Conservation (phyloP, 1,140 invertebrate species). For the Sycobia sp. region DNA sequence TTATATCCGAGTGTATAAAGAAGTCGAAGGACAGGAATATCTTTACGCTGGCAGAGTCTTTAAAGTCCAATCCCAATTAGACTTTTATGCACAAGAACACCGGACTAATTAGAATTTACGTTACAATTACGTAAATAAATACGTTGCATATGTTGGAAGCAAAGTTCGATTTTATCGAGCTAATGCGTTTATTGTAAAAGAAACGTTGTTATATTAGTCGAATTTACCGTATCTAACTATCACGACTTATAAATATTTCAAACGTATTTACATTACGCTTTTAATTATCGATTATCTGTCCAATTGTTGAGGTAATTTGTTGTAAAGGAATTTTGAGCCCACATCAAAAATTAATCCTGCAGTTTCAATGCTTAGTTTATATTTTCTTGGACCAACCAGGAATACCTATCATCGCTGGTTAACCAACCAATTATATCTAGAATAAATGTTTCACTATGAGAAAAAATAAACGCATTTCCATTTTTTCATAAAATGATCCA, state of each 20-base stretch:
- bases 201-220: constrained; percentile 16
- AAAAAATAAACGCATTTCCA: too few relatives aligned
- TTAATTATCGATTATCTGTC: background rate
- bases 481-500: too few relatives aligned
- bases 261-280: background rate
- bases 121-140: constrained; percentile 30
- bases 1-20: constrained; percentile 6
- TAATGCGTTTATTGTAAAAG: constrained; percentile 23
- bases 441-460: too few relatives aligned
- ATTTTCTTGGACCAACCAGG: too few relatives aligned
- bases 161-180: constrained; percentile 18
- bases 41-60: constrained; percentile 16
- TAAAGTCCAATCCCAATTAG: constrained; percentile 32
- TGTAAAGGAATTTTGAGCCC: too few relatives aligned
- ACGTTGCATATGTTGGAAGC: background rate
- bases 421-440: too few relatives aligned
- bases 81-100: constrained; percentile 14
- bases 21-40: background rate
- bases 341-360: too few relatives aligned
- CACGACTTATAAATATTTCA: constrained; percentile 19
- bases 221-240: background rate
- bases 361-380: too few relatives aligned
- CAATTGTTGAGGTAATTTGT: too few relatives aligned
- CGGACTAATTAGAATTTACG: constrained; percentile 35
- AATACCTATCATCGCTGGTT: too few relatives aligned